phyloP scores from a whole-genome alignment of 2,113 vertebrate species.

The Neolamprologus brichardi region DNA sequence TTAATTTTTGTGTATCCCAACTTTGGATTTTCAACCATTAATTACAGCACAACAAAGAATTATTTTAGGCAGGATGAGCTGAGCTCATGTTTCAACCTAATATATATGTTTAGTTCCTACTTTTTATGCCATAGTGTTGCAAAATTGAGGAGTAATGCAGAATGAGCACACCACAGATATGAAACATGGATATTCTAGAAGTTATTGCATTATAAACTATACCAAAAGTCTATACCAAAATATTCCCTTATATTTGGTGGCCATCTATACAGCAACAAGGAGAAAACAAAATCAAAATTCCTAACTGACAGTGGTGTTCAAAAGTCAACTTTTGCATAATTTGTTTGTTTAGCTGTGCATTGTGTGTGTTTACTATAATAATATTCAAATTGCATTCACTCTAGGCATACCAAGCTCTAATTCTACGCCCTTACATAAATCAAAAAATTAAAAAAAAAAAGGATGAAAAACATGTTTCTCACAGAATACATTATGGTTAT shows the following conservation, averaged over 20 bases:
- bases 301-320: not conserved
- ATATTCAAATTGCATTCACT: not conserved
- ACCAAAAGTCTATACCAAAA: not conserved
- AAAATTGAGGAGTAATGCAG: not conserved
- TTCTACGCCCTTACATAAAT: not conserved
- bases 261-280: not conserved
- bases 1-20: not conserved
- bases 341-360: not conserved
- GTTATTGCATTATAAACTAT: not conserved
- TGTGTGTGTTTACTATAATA: not conserved
- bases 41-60: not conserved
- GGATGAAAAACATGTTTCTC: not conserved
- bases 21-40: not conserved
- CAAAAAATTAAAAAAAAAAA: rapidly evolving
- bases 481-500: not conserved
- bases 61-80: not conserved
- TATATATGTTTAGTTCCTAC: not conserved
- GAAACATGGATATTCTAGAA: not conserved
- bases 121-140: not conserved
- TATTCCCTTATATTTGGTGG: not conserved
- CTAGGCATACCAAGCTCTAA: not conserved
- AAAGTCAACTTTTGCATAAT: not conserved
- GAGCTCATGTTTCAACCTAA: not conserved
- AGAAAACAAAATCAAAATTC: not conserved
- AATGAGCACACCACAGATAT: not conserved